Conservation (phyloP, 2,888 invertebrate species). For the Drosophila barbarae region DNA sequence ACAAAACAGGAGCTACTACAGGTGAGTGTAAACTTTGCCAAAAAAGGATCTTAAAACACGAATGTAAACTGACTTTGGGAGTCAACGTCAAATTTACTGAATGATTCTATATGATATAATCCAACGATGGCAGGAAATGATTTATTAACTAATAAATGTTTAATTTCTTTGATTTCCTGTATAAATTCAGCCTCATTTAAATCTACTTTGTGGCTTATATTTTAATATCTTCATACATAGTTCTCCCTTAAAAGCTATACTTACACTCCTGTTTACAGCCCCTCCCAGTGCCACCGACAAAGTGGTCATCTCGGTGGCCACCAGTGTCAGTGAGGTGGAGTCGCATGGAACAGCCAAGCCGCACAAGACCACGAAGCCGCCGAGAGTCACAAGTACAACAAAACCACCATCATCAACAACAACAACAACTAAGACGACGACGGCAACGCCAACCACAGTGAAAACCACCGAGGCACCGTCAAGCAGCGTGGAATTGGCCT, state of each 20-base stretch:
- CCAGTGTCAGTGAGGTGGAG: slow-evolving; percentile 68
- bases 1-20: slow-evolving; percentile 56
- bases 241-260: background rate
- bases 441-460: slow-evolving; percentile 40
- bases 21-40: slow-evolving; percentile 39
- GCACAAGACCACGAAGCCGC: slow-evolving; percentile 48
- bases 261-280: slow-evolving; percentile 13
- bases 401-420: slow-evolving; percentile 17
- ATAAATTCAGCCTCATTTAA: too few species aligned
- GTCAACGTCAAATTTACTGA: too few species aligned
- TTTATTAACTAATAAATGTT: background rate
- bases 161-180: background rate
- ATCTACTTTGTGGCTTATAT: too few species aligned
- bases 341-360: slow-evolving; percentile 40
- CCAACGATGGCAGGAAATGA: background rate
- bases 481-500: slow-evolving; percentile 50
- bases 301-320: slow-evolving; percentile 73
- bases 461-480: slow-evolving; percentile 55
- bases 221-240: background rate
- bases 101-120: background rate
- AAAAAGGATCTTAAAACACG: background rate
- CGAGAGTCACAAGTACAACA: slow-evolving; percentile 35
- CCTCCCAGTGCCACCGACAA: slow-evolving; percentile 68
- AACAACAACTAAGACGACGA: slow-evolving; percentile 22
- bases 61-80: background rate